Percentiles rank a stretch among this genome's conserved stretches.
Conservation (phyloP, 2,797 vertebrate species). For the Synaphobranchus kaupii region DNA sequence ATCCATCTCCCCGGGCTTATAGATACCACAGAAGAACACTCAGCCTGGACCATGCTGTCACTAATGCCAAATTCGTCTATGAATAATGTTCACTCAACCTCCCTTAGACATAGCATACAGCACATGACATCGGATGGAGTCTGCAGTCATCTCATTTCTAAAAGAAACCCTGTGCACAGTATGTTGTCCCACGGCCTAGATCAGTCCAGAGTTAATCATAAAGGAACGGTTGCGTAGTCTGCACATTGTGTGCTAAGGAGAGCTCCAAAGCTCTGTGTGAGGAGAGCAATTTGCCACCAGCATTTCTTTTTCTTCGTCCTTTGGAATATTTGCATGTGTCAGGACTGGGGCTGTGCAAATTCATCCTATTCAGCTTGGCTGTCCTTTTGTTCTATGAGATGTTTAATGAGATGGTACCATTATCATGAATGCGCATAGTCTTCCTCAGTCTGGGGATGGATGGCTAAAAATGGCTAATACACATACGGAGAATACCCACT, state of each 20-base stretch:
- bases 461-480: background rate
- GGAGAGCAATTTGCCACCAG: background rate
- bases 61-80: background rate
- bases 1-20: background rate
- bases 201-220: background rate
- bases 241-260: background rate
- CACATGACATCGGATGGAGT: background rate
- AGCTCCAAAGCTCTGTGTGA: background rate
- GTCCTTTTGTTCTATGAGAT: background rate
- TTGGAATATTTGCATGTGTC: constrained; percentile 21
- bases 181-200: background rate
- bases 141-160: background rate
- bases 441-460: background rate
- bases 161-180: background rate
- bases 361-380: background rate
- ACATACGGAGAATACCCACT: background rate
- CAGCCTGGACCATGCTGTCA: background rate
- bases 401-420: background rate
- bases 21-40: background rate
- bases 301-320: background rate
- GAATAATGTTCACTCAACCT: background rate
- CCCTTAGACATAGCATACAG: background rate
- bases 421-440: background rate
- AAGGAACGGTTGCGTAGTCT: background rate
- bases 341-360: background rate